Percentiles rank a stretch among this genome's conserved stretches.
Evolutionary conservation across 2,888 invertebrate genomes (phyloP).

Genomic region (Eupithecia abbreviata): DNA sequence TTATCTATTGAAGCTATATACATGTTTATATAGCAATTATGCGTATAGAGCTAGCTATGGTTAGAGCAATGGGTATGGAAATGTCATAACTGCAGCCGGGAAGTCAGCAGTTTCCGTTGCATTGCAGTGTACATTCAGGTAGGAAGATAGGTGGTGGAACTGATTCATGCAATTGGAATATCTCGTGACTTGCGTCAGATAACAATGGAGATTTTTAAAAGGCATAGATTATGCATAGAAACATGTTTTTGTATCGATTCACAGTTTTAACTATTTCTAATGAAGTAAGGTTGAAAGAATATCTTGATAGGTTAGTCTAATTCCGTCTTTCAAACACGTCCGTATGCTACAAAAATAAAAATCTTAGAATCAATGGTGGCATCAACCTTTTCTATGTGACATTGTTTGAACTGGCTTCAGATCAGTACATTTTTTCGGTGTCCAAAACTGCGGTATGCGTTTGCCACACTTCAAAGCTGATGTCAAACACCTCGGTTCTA

Average conservation of each 20-base stretch:
- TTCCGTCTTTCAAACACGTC: neutral
- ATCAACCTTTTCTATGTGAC: neutral
- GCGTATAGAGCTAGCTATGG: neutral
- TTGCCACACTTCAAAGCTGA: constrained; percentile 30
- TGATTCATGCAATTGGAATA: constrained; percentile 22
- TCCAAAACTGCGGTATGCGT: constrained; percentile 14
- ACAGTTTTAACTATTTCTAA: neutral
- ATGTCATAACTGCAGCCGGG: constrained; percentile 13
- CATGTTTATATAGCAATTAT: neutral
- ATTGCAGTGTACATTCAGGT: neutral
- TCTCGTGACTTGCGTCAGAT: constrained; percentile 16
- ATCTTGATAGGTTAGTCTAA: neutral
- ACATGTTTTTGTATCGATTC: neutral
- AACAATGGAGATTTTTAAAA: neutral
- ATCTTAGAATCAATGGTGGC: neutral
- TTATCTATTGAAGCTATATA: neutral
- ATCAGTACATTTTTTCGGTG: neutral
- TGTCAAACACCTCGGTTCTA: constrained; percentile 46
- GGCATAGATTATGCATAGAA: neutral
- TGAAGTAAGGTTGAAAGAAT: neutral
- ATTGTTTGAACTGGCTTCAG: neutral
- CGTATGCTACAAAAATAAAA: neutral
- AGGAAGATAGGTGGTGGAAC: constrained; percentile 2
- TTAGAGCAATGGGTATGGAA: neutral
- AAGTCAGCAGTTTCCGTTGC: constrained; percentile 9